Percentiles rank a stretch among this genome's conserved stretches.
phyloP scores from a whole-genome alignment of 2,797 vertebrate species.

The Enteromius treurensis region DNA sequence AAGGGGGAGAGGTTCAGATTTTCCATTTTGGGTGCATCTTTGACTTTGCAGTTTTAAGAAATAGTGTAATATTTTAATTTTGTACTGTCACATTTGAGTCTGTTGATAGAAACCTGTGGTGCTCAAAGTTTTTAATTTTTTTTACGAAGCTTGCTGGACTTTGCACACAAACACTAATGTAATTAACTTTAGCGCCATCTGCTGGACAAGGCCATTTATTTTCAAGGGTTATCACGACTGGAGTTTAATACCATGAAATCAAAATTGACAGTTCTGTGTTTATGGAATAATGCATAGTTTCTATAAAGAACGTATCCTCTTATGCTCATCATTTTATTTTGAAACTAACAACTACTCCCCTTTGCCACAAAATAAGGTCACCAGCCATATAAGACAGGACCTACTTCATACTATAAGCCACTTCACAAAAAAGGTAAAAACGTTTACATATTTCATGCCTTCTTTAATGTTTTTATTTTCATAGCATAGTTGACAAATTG shows the following conservation, averaged over 20 bases:
- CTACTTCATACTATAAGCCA: too few species aligned
- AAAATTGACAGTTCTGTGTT: neutral
- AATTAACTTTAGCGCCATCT: constrained; percentile 37
- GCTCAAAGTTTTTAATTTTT: neutral
- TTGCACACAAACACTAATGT: neutral
- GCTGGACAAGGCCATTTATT: neutral
- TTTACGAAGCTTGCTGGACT: neutral
- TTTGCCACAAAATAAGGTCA: neutral
- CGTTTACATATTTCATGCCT: neutral
- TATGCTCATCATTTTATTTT: neutral
- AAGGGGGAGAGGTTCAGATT: neutral
- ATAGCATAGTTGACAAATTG: neutral
- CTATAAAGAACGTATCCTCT: neutral
- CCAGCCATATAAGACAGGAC: too few species aligned
- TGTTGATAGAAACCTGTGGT: neutral
- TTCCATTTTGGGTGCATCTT: neutral
- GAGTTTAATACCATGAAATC: neutral
- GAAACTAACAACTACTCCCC: neutral
- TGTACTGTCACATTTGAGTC: neutral
- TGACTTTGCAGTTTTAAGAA: neutral
- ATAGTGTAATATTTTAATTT: neutral
- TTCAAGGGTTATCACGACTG: neutral
- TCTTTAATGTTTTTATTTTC: neutral
- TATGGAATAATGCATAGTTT: neutral
- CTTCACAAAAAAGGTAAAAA: neutral